phyloP scores from a whole-genome alignment of 2,797 vertebrate species.

The Vultur gryphus region DNA sequence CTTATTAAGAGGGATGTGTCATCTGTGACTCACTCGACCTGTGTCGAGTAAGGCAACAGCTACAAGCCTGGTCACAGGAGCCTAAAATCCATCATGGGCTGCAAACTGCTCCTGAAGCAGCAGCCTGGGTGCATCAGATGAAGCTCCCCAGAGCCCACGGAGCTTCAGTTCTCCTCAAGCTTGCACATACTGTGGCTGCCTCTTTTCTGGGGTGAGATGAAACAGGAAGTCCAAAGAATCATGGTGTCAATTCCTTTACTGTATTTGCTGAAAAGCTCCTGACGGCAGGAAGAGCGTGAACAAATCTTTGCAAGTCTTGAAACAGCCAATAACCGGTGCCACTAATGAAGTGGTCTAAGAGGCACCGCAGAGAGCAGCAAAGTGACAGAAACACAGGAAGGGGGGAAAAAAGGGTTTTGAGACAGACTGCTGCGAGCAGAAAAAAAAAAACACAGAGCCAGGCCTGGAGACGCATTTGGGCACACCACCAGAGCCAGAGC shows the following conservation, averaged over 20 bases:
- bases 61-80: not conserved
- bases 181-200: not conserved
- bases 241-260: not conserved
- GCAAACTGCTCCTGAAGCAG: not conserved
- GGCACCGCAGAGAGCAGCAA: not conserved
- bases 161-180: not conserved
- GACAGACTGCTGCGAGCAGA: not conserved
- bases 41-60: not conserved
- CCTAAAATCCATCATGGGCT: not conserved
- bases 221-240: conserved; percentile 11
- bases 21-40: not conserved
- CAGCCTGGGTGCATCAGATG: not conserved
- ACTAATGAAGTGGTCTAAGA: not conserved
- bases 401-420: not conserved
- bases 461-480: not conserved
- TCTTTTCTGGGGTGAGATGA: not conserved
- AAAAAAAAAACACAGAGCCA: not conserved
- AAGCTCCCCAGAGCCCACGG: not conserved
- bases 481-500: not conserved
- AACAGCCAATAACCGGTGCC: not conserved
- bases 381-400: conserved; percentile 1
- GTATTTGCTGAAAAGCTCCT: conserved; percentile 5
- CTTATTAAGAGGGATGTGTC: not conserved
- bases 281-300: not conserved
- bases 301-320: not conserved